Base-by-base conservation (phyloP, 2,113 vertebrate species). In the Oxyura jamaicensis region DNA sequence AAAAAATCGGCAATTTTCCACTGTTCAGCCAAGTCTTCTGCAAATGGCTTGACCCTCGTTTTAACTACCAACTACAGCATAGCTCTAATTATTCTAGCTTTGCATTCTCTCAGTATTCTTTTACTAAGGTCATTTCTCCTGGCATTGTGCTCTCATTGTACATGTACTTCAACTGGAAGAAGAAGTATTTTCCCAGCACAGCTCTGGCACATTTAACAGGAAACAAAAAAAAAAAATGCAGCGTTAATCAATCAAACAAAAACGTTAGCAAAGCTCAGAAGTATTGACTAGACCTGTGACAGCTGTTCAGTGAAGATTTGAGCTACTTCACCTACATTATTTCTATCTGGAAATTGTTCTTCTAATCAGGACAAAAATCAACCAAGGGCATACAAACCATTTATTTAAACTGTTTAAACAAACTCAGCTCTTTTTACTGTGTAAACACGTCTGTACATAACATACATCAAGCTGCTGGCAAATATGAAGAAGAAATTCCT, bases 381-480 rank as follows among this genome's bases (percentile, higher is more conserved):
- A 5, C 46, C 20, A 10, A 68, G 39, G n/a, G 46, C 39, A 31
- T 63, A 35, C 23, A 82, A 67, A 35, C 31, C 35, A 33, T 35
- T 55, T 52, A 48, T 22, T 80, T 16, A 4, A 69, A 50, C 29
- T 11, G 19, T 13, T 60, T 20, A 11, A 8, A 35, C 23, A n/a
- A 68, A n/a, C 36, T 28, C 46, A 16, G 35, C 9, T 39, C 14
- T 16, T 31, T 67, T 44, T 60, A 15, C 35, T 21, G 26, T 1
- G 9, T 26, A 42, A 75, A 46, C 0, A 1, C 1, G 2, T 26
- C 74, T 46, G 8, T 0, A 4, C 3, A 0, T 31, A 28, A 28
- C 35, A 25, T 3, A 3, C 21, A 20, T 10, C 13, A 12, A 20
- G 22, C 46, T 52, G 2, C 36, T 9, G 7, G 12, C 52, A n/a